Evolutionary conservation across 2,797 vertebrate genomes (phyloP).

Genomic region (Mormyrops boulengeri): DNA sequence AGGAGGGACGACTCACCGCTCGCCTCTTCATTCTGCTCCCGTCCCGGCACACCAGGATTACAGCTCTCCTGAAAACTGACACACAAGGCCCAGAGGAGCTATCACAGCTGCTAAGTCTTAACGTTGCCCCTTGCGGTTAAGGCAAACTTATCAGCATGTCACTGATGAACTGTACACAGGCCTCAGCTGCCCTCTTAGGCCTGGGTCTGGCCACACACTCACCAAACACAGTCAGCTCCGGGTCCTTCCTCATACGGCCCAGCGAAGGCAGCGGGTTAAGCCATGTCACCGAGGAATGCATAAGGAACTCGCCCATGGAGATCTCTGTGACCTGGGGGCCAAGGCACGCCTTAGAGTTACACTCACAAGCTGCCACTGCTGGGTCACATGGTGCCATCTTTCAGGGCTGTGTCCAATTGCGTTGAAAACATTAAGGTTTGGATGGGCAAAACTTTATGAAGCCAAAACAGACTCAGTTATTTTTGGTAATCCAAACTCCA

Average conservation of each 20-base stretch:
- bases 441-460: not conserved
- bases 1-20: slow-evolving; percentile 66
- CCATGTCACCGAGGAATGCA: slow-evolving; percentile 79
- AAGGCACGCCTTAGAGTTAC: not conserved
- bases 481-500: not conserved
- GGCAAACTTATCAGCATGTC: not conserved
- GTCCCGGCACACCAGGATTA: slow-evolving; percentile 83
- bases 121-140: not conserved
- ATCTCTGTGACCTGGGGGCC: slow-evolving; percentile 76
- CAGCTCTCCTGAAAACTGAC: slow-evolving; percentile 85
- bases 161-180: not conserved
- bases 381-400: not conserved
- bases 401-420: not conserved
- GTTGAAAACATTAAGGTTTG: not conserved
- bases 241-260: slow-evolving; percentile 78
- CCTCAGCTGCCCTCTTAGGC: not conserved
- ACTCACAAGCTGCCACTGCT: not conserved
- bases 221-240: slow-evolving; percentile 85
- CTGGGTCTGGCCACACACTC: slow-evolving; percentile 32
- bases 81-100: not conserved
- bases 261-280: slow-evolving; percentile 78
- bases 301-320: slow-evolving; percentile 90
- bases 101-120: not conserved
- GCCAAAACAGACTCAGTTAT: not conserved
- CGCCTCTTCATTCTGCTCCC: slow-evolving; percentile 84